Evolutionary conservation across 1,140 invertebrate species (phyloP), one percentile per base, ranked within the genome.

Genomic region (Plutomurus gul): DNA sequence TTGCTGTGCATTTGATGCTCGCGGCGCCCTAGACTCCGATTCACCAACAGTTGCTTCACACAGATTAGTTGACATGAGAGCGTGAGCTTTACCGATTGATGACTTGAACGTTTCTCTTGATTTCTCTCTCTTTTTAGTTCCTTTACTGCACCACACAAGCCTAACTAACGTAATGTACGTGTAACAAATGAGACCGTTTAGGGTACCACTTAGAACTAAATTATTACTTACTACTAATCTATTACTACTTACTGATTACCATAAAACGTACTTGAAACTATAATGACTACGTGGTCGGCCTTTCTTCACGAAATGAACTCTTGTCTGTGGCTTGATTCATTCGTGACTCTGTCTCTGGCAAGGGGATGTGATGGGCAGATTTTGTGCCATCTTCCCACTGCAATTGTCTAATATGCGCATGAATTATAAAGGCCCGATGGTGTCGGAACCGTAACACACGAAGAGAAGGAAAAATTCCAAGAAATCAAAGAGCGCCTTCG

Each of bases 381-480:
- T 65, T 65, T 65, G 27, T 33, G 56, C 56, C 56, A 33, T 30
- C 56, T 65, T 65, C 16, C n/a, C 56, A 7, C 27, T 30, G 16
- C 56, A 65, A 33, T 33, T 27, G 39, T 40, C 70, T 72, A 72
- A 72, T 46, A 40, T 72, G 13, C 70, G 11, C 18, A 25, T 72
- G 70, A 72, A 22, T 72, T 40, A 49, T 81, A 25, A 88, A 97
- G 96, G 88, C 96, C 97, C 33, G 98, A 99, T 88, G 97, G 97
- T 18, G 96, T 99, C 80, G 97, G 97, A 79, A 99, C 97, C 83
- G 97, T 99, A 78, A 96, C 96, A 4, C 92, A 96, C 84, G 96
- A 97, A 86, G 98, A 99, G 86, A 98, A 97, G 86, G 96, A 99
- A 85, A 96, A 96, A 85, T 99, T 99, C 88, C 93, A 96, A 77